phyloP scores from a whole-genome alignment of 2,797 vertebrate species.

The Spheniscus humboldti region DNA sequence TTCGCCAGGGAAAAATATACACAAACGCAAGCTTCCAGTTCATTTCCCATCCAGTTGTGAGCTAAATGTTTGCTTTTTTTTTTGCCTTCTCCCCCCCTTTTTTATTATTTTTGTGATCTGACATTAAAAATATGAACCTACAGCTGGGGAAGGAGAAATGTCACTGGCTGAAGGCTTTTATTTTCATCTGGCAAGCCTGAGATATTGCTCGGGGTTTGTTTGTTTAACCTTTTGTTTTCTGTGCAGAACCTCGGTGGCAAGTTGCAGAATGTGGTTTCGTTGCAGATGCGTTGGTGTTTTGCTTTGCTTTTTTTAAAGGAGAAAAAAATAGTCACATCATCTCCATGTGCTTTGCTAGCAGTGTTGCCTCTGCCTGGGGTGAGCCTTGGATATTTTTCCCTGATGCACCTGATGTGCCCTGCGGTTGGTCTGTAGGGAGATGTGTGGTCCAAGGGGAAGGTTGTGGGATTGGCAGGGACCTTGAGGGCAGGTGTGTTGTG shows the following conservation, averaged over 20 bases:
- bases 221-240: slow-evolving; percentile 68
- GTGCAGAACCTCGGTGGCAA: slow-evolving; percentile 3
- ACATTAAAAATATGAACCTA: slow-evolving; percentile 52
- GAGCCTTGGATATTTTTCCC: not conserved
- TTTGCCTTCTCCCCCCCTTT: not conserved
- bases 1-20: not conserved
- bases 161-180: slow-evolving; percentile 5
- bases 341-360: not conserved
- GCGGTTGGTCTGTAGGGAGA: not conserved
- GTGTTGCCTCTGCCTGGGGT: not conserved
- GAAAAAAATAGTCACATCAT: not conserved
- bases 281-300: not conserved
- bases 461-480: not conserved
- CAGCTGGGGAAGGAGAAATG: slow-evolving; percentile 49
- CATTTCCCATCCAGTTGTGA: slow-evolving; percentile 39
- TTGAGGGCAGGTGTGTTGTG: not conserved
- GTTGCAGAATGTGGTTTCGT: slow-evolving; percentile 16
- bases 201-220: slow-evolving; percentile 5
- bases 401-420: not conserved
- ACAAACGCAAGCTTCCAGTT: not conserved
- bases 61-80: slow-evolving; percentile 10
- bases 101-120: slow-evolving; percentile 45
- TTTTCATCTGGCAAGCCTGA: slow-evolving; percentile 41
- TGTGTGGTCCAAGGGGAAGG: accelerated
- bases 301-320: not conserved